Evolutionary conservation across 2,797 vertebrate genomes (phyloP).

Genomic region (Danio albolineatus): DNA sequence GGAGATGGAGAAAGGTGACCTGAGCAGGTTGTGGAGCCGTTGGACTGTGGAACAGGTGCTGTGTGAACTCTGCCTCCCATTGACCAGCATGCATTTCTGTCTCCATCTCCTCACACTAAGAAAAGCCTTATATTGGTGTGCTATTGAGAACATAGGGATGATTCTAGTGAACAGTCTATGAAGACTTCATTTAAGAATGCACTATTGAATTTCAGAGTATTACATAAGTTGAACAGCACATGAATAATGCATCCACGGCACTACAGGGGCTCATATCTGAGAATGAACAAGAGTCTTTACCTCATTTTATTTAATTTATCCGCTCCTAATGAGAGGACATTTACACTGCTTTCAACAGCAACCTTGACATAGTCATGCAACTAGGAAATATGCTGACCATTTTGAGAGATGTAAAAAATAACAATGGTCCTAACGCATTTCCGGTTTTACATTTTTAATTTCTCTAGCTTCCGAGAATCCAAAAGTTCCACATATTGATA

Average conservation of each 20-base stretch:
- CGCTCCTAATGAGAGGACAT: neutral
- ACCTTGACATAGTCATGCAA: neutral
- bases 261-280: neutral
- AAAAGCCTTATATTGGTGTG: neutral
- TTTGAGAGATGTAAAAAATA: too few relatives aligned
- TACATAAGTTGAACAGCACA: slow-evolving; percentile 19
- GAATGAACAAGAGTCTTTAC: slow-evolving; percentile 2
- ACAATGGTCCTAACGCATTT: too few relatives aligned
- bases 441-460: too few relatives aligned
- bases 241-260: slow-evolving; percentile 16
- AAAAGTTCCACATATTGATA: too few relatives aligned
- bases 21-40: slow-evolving; percentile 50
- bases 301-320: neutral
- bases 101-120: neutral
- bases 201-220: slow-evolving; percentile 1
- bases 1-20: slow-evolving; percentile 47
- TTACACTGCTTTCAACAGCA: neutral
- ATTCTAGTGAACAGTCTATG: neutral
- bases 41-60: slow-evolving; percentile 40
- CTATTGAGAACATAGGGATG: neutral
- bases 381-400: neutral
- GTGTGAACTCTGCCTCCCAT: slow-evolving; percentile 41
- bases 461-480: too few relatives aligned
- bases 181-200: neutral
- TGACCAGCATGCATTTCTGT: slow-evolving; percentile 1